Percentiles rank a stretch among this genome's conserved stretches.
These are phyloP conservation scores for Timandra comae DNA, from an alignment of 2,888 invertebrate genomes.

Conservation along the genomic window DNA sequence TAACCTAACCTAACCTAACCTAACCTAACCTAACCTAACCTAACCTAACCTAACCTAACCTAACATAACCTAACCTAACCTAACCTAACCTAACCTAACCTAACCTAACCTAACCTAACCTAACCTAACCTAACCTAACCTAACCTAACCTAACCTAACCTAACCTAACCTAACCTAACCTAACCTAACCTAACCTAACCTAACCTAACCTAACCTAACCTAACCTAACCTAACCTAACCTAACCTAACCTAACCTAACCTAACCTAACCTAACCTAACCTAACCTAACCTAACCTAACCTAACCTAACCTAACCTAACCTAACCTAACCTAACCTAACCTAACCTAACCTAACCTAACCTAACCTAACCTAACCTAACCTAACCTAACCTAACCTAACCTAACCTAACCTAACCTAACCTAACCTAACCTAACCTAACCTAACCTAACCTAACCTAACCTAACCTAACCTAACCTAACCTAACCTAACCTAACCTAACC, in stretches of 20 bases:
- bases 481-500: conserved; percentile 4
- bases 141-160: conserved; percentile 10
- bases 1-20: conserved; percentile 10
- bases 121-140: conserved; percentile 10
- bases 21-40: conserved; percentile 10
- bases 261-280: conserved; percentile 5
- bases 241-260: conserved; percentile 11
- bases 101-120: conserved; percentile 10
- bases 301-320: conserved; percentile 5
- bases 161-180: conserved; percentile 12
- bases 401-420: conserved; percentile 3
- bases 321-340: conserved; percentile 9
- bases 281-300: conserved; percentile 9
- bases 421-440: conserved; percentile 3
- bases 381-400: conserved; percentile 5
- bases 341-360: conserved; percentile 9
- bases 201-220: conserved; percentile 13
- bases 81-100: conserved; percentile 10
- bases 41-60: conserved; percentile 8
- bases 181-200: conserved; percentile 13
- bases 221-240: conserved; percentile 13
- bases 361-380: conserved; percentile 9
- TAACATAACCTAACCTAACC: conserved; percentile 4
- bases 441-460: conserved; percentile 3
- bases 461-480: conserved; percentile 4